Conservation (phyloP, 2,888 invertebrate species). For the Idaea biselata region DNA sequence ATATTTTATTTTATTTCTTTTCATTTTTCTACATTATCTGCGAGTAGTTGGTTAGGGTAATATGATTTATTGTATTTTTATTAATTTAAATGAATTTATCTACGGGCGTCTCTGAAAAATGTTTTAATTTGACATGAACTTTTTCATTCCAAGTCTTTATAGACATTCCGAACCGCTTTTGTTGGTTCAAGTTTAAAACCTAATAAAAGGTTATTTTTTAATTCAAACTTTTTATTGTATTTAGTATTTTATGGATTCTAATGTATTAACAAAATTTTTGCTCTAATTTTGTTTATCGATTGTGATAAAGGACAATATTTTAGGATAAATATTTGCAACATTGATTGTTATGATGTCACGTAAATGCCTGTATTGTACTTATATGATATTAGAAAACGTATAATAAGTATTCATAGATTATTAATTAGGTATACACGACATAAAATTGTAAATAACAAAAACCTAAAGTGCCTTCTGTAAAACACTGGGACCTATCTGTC, state of each 20-base stretch:
- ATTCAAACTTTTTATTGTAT: background rate
- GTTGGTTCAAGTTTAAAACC: background rate
- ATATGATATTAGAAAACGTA: constrained; percentile 36
- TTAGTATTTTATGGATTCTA: background rate
- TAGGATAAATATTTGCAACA: constrained; percentile 19
- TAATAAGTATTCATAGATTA: constrained; percentile 17
- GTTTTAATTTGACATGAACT: background rate
- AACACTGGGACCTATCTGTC: constrained; percentile 63
- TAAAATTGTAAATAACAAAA: constrained; percentile 28
- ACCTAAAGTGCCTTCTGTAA: constrained; percentile 62
- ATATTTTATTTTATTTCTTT: background rate
- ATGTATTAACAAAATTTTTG: background rate
- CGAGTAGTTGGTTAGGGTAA: background rate
- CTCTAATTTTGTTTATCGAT: constrained; percentile 10
- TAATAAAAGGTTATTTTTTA: background rate
- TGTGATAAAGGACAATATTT: constrained; percentile 53
- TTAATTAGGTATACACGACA: background rate
- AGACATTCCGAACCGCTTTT: background rate
- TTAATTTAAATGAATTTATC: background rate
- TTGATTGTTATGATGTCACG: constrained; percentile 5
- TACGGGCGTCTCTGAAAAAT: background rate
- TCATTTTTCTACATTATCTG: background rate
- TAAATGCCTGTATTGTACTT: constrained; percentile 2
- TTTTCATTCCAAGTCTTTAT: background rate
- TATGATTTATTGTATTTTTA: background rate